A percentile compares a stretch with the other conserved stretches of the same genome.
These are phyloP conservation scores for Synanthedon vespiformis DNA, from an alignment of 2,888 invertebrate genomes.

Conservation along the genomic window DNA sequence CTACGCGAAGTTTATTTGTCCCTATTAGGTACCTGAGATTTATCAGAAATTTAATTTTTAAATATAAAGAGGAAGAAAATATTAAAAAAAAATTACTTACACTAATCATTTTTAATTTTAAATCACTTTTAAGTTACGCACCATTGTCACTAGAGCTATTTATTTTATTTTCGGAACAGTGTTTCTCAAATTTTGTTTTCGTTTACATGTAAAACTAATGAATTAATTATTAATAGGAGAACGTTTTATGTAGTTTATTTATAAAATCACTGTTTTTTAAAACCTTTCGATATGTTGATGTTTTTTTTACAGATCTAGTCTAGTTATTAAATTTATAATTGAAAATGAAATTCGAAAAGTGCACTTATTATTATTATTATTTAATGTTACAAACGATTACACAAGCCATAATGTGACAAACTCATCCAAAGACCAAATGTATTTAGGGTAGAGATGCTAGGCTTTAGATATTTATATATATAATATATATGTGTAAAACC, in stretches of 20 bases:
- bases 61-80: slow-evolving; percentile 5
- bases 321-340: slow-evolving; percentile 40
- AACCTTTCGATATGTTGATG: slow-evolving; percentile 25
- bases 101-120: neutral
- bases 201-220: slow-evolving; percentile 26
- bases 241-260: slow-evolving; percentile 44
- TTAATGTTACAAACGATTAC: slow-evolving; percentile 54
- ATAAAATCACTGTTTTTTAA: slow-evolving; percentile 17
- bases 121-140: slow-evolving; percentile 6
- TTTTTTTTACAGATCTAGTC: slow-evolving; percentile 53
- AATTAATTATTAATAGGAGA: slow-evolving; percentile 25
- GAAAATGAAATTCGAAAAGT: slow-evolving; percentile 57
- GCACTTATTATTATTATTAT: slow-evolving; percentile 65
- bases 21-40: slow-evolving; percentile 61
- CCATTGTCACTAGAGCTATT: slow-evolving; percentile 18
- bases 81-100: slow-evolving; percentile 3
- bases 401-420: slow-evolving; percentile 64
- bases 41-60: slow-evolving; percentile 28
- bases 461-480: slow-evolving; percentile 47
- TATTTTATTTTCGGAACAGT: slow-evolving; percentile 43
- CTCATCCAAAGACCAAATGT: slow-evolving; percentile 70
- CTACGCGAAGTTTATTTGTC: slow-evolving; percentile 26
- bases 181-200: slow-evolving; percentile 61
- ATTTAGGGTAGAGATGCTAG: slow-evolving; percentile 60
- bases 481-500: slow-evolving; percentile 22